Evolutionary conservation across 2,888 invertebrate genomes (phyloP), one percentile per base, ranked within the genome.

Genomic region (Apocheima hispidaria): DNA sequence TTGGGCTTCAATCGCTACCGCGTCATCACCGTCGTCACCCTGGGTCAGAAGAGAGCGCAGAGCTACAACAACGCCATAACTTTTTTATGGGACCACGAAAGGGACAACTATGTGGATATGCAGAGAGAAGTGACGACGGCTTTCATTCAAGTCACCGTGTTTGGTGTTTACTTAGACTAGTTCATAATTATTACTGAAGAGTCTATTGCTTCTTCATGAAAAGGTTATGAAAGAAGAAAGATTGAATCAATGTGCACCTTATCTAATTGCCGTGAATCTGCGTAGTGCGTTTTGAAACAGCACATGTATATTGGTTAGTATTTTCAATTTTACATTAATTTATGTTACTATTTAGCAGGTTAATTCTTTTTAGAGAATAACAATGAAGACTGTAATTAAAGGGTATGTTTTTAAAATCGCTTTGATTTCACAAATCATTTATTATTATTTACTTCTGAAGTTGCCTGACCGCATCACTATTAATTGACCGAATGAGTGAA

Each of bases 11-110:
- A 84, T 49, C 83, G 92, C 2, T 91, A 88, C 64, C 74, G 92
- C 4, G 72, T 90, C 18, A 81, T 91, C 21, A 46, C 78, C 0
- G 70, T 90, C 0, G 86, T 86, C 0, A 90, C 88, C 2, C 65
- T 92, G 1, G 87, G 79, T 0, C 90, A 92, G 68, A 88, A 77
- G 59, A 75, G 90, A 14, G 70, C 90, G 0, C 92, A 92, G 70
- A 77, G 86, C 65, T 92, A 87, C 68, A 87, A 83, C 61, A 92
- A 92, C 56, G 87, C 87, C 0, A 71, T 92, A 2, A 46, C 83
- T 0, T 91, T 92, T 69, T 43, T 92, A 0, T 92, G 92, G 92
- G 92, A 92, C 63, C 23, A 71, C 28, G 76, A 79, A 44, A 72
- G 88, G 5, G 89, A 89, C 36, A 73, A 63, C 43, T 80, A 85